These are phyloP conservation scores for Drosophila novamexicana DNA, from an alignment of 1,140 invertebrate species.

Conservation along the genomic window DNA sequence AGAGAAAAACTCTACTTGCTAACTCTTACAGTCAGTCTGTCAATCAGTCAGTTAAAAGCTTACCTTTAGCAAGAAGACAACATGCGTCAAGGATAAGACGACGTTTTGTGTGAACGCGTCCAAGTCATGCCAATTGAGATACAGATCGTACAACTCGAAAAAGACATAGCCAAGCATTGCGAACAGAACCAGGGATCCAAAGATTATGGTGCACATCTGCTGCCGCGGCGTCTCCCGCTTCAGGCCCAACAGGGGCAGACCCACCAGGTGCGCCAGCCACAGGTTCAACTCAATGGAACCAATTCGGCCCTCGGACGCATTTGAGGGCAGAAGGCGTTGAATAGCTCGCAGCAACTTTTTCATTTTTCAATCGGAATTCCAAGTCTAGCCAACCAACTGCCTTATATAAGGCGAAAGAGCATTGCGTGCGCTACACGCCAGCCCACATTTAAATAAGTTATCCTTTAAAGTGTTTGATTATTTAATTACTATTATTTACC, in stretches of 20 bases:
- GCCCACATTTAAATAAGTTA: constrained; percentile 30
- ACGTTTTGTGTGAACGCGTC: constrained; percentile 65
- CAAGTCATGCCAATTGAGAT: constrained; percentile 54
- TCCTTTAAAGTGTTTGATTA: constrained; percentile 9
- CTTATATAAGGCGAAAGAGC: constrained; percentile 38
- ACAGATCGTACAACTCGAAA: constrained; percentile 62
- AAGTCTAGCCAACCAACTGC: not conserved
- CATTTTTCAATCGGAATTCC: constrained; percentile 30
- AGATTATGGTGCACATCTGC: not conserved
- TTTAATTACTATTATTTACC: constrained; percentile 21
- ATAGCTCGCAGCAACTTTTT: constrained; percentile 28
- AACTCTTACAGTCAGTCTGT: not conserved
- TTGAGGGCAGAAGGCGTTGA: constrained; percentile 51
- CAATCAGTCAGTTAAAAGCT: not conserved
- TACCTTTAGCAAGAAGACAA: constrained; percentile 58
- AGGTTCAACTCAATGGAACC: constrained; percentile 71
- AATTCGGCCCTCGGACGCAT: constrained; percentile 49
- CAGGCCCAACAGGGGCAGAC: constrained; percentile 58
- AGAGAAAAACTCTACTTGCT: not conserved
- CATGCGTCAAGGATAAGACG: constrained; percentile 62
- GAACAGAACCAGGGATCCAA: constrained; percentile 25
- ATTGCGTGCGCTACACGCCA: constrained; percentile 17
- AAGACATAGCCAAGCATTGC: constrained; percentile 45
- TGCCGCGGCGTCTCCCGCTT: constrained; percentile 44
- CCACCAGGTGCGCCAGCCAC: constrained; percentile 59